phyloP scores from a whole-genome alignment of 2,888 invertebrate species.

The Marronus borbonicus region DNA sequence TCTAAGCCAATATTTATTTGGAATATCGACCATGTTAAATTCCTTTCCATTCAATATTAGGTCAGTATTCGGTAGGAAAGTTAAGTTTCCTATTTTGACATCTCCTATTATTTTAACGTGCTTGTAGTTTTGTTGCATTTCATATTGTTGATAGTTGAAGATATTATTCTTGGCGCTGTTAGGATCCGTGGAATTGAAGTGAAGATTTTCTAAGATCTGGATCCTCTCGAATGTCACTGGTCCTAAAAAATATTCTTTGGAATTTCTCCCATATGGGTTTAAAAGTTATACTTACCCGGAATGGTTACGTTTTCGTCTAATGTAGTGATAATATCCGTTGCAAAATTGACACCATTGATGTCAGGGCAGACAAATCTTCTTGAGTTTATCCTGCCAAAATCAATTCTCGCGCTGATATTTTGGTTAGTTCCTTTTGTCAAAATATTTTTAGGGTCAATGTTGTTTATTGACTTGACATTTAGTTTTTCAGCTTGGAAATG shows the following conservation, averaged over 20 bases:
- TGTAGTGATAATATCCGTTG: slow-evolving; percentile 18
- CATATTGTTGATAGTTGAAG: slow-evolving; percentile 62
- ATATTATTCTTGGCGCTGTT: slow-evolving; percentile 55
- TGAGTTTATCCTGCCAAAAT: slow-evolving; percentile 32
- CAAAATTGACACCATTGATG: slow-evolving; percentile 46
- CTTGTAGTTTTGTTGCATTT: slow-evolving; percentile 65
- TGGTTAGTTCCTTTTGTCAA: slow-evolving; percentile 49
- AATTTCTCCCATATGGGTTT: background rate
- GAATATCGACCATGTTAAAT: slow-evolving; percentile 57
- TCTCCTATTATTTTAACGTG: slow-evolving; percentile 65
- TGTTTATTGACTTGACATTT: slow-evolving; percentile 27
- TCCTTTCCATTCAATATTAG: slow-evolving; percentile 60
- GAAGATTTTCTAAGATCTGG: slow-evolving; percentile 20
- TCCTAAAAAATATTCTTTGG: slow-evolving; percentile 23
- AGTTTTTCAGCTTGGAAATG: slow-evolving; percentile 31
- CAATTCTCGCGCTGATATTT: slow-evolving; percentile 39
- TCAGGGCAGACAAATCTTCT: slow-evolving; percentile 29
- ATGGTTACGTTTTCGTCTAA: slow-evolving; percentile 15
- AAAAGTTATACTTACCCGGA: slow-evolving; percentile 18
- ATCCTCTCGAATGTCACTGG: slow-evolving; percentile 44
- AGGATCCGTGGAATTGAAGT: background rate
- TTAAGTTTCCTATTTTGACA: slow-evolving; percentile 62
- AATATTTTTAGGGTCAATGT: slow-evolving; percentile 39
- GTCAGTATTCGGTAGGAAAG: slow-evolving; percentile 56
- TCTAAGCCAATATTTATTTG: slow-evolving; percentile 66